Percentiles rank a stretch among this genome's conserved stretches.
phyloP scores from a whole-genome alignment of 2,113 vertebrate genomes.

The Callipepla californica region DNA sequence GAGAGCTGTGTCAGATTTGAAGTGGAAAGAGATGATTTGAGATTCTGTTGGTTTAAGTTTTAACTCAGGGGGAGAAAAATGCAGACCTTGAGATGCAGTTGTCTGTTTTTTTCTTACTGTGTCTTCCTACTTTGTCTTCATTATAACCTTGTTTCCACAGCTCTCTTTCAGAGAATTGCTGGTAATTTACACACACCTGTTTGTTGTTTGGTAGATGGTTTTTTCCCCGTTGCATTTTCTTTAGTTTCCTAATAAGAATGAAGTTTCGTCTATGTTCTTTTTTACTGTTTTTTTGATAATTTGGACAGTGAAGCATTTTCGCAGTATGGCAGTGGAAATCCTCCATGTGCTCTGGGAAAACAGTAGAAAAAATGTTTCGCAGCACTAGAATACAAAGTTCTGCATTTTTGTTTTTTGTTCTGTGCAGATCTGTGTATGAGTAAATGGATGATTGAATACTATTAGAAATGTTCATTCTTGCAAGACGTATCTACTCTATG shows the following conservation, averaged over 20 bases:
- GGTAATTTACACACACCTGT: not conserved
- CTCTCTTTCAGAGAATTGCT: not conserved
- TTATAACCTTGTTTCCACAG: not conserved
- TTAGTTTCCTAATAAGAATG: not conserved
- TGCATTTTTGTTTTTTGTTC: not conserved
- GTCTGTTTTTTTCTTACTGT: not conserved
- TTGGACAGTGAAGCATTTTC: not conserved
- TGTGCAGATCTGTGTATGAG: not conserved
- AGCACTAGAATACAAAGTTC: not conserved
- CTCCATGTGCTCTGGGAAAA: not conserved
- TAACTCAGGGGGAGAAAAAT: not conserved
- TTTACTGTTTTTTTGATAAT: not conserved
- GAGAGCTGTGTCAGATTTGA: slow-evolving; percentile 20
- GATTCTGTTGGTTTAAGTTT: not conserved
- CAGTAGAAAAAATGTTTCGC: not conserved
- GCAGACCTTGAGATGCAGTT: not conserved
- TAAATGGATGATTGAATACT: not conserved
- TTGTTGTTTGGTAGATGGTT: not conserved
- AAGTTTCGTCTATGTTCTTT: not conserved
- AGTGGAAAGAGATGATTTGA: not conserved
- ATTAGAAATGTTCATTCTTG: not conserved
- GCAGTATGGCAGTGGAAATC: not conserved
- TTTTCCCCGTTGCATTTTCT: not conserved
- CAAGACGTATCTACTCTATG: slow-evolving; percentile 10
- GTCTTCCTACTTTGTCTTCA: not conserved